Evolutionary conservation across 2,797 vertebrate genomes (phyloP).

Genomic region (Serranus cabrilla): DNA sequence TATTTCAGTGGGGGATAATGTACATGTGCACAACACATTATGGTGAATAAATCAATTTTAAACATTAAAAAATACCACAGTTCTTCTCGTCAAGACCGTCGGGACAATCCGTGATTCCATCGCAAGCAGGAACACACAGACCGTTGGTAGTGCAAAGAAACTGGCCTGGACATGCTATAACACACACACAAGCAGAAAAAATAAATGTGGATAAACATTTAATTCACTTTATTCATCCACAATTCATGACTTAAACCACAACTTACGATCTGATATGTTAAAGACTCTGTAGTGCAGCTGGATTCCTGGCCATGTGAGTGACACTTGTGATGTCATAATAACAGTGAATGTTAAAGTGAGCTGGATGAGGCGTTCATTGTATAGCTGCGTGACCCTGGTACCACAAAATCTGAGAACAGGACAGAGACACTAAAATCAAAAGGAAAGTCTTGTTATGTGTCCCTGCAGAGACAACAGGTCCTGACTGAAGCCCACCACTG

Average conservation of each 20-base stretch:
- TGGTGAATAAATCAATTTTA: not conserved
- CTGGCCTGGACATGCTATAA: constrained; percentile 91
- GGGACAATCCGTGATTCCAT: constrained; percentile 93
- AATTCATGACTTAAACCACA: not conserved
- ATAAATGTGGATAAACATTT: too few relatives aligned
- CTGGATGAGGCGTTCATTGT: constrained; percentile 87
- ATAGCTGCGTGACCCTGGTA: constrained; percentile 88
- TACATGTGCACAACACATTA: too few relatives aligned
- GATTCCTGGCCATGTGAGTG: constrained; percentile 92
- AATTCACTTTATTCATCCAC: too few relatives aligned
- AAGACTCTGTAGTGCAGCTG: constrained; percentile 91
- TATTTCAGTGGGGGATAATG: too few relatives aligned
- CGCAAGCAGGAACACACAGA: constrained; percentile 92
- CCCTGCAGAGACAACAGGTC: not conserved
- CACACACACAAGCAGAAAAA: constrained; percentile 18
- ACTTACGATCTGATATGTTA: constrained; percentile 94
- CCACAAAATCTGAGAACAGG: constrained; percentile 89
- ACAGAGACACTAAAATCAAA: not conserved
- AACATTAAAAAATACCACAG: constrained; percentile 85
- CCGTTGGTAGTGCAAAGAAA: constrained; percentile 92
- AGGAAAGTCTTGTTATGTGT: not conserved
- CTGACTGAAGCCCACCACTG: not conserved
- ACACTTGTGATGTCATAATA: constrained; percentile 91
- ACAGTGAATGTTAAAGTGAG: constrained; percentile 82
- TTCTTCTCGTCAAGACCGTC: constrained; percentile 94